Conservation (phyloP, 2,888 invertebrate genomes). For the Luperina nickerlii region DNA sequence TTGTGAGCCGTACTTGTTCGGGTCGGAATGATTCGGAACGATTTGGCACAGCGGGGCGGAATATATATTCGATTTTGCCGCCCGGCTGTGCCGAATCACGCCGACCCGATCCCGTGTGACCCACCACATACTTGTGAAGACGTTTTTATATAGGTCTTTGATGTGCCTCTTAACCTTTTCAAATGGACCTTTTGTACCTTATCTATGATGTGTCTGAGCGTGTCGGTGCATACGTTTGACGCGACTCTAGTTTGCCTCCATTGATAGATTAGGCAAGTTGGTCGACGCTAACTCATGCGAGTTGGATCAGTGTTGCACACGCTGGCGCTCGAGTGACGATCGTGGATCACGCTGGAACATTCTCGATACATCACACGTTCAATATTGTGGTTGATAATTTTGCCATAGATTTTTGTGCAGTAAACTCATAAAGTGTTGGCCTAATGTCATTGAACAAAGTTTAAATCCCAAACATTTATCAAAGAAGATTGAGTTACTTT, state of each 20-base stretch:
- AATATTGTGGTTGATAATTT: not conserved
- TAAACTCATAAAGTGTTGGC: not conserved
- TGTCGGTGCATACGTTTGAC: slow-evolving; percentile 39
- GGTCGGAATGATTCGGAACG: not conserved
- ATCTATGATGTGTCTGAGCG: slow-evolving; percentile 7
- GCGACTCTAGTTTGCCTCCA: slow-evolving; percentile 39
- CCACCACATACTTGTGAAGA: not conserved
- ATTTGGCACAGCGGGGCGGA: not conserved
- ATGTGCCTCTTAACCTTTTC: not conserved
- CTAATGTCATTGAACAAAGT: not conserved
- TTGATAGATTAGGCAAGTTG: slow-evolving; percentile 57
- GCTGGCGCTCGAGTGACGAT: not conserved
- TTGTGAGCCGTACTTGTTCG: not conserved
- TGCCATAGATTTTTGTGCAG: not conserved
- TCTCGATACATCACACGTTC: not conserved
- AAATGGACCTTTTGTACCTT: slow-evolving; percentile 8
- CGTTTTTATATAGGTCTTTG: not conserved
- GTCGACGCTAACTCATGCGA: slow-evolving; percentile 18
- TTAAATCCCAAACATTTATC: not conserved
- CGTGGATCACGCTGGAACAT: not conserved
- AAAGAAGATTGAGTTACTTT: not conserved
- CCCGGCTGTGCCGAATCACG: not conserved
- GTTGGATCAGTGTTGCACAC: not conserved
- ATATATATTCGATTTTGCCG: not conserved
- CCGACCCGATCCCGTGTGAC: not conserved